Evolutionary conservation across 2,113 vertebrate species (phyloP), one percentile per base, ranked within the genome.

Genomic region (Gadus macrocephalus): DNA sequence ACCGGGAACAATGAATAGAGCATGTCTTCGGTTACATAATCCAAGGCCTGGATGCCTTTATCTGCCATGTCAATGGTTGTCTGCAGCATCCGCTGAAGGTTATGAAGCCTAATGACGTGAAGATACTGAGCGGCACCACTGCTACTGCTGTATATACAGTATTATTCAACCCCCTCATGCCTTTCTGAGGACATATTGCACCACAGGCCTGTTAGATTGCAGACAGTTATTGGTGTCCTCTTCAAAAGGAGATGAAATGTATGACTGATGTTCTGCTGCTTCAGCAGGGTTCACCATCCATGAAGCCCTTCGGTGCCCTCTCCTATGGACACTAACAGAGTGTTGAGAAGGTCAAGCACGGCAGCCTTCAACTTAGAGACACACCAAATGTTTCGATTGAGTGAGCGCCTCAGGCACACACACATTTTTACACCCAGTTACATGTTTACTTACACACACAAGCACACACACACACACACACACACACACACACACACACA

Each of bases 251-350:
- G 22, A 53, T 71, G 53, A 65, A 75, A 67, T 61, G 67, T 76
- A 61, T 78, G 73, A 78, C 73, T 78, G 64, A 83, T 72, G 73
- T 68, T 53, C 78, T 74, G 68, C 78, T 81, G 73, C 66, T 78
- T 61, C 20, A 25, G 59, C 5, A 65, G 64, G 67, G 68, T 75
- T 78, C 68, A 76, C 56, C 76, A 62, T 55, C 66, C 69, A 78
- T 78, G 78, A 74, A 65, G 60, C 67, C 60, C 78, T 70, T 76
- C 71, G 68, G 68, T 69, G 76, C 27, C 71, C 80, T 80, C 76
- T 62, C 62, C 80, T 76, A 83, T 65, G 76, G 68, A 73, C 80
- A 76, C 73, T 66, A 5, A 35, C 73, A 38, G 63, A 74, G 68
- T 64, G 14, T 60, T 28, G 53, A 3, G 59, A 74, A 80, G 70